Conservation (phyloP, 2,797 vertebrate genomes). For the Spizella passerina region DNA sequence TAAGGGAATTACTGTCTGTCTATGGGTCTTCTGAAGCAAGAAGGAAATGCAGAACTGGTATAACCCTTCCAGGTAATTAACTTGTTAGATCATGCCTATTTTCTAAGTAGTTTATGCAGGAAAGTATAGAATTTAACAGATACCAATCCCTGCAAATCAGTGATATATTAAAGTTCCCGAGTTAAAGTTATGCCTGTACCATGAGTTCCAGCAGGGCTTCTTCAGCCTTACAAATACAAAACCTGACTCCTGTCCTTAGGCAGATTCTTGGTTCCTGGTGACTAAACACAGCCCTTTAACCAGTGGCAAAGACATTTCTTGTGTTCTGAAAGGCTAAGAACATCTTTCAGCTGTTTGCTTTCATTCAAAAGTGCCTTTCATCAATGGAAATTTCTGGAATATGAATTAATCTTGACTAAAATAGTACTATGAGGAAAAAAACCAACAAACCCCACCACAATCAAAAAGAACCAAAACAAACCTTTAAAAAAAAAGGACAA, state of each 20-base stretch:
- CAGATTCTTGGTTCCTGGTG: neutral
- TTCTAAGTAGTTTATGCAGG: neutral
- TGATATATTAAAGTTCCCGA: neutral
- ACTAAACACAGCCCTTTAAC: neutral
- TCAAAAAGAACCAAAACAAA: neutral
- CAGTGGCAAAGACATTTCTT: neutral
- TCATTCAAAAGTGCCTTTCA: neutral
- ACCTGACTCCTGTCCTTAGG: neutral
- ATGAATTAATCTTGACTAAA: neutral
- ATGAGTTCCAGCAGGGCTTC: neutral
- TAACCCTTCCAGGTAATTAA: neutral
- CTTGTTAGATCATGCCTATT: neutral
- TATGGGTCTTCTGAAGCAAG: neutral
- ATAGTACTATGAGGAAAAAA: neutral
- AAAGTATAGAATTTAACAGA: neutral
- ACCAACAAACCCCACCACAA: neutral
- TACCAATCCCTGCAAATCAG: neutral
- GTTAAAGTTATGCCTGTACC: neutral
- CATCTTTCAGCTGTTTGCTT: neutral
- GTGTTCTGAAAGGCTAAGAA: neutral
- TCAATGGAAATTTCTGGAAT: neutral
- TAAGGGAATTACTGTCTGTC: neutral
- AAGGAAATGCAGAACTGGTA: neutral
- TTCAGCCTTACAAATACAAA: neutral
- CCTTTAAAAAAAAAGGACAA: neutral